Evolutionary conservation across 2,113 vertebrate genomes (phyloP), one percentile per base, ranked within the genome.

Genomic region (Brachypteracias leptosomus): DNA sequence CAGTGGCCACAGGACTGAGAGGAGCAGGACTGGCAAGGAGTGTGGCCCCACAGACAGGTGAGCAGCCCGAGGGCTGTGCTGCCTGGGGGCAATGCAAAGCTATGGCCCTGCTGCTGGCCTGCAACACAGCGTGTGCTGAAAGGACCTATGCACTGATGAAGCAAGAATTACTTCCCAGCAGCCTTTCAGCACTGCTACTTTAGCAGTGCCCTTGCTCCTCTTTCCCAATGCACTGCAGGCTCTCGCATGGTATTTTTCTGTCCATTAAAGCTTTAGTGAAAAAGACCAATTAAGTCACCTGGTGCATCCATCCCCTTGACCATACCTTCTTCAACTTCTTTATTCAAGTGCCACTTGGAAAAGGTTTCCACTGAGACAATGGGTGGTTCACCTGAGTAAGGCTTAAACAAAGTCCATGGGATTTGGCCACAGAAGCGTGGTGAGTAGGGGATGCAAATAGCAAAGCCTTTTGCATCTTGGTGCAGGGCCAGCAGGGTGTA

Each of bases 281-380:
- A 96, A 95, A 88, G 40, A 68, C 29, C 22, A 28, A 2, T 88
- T 70, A 94, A 80, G 66, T 86, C 73, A 94, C 61, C 68, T 44
- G 11, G 62, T 72, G 46, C 44, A 31, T 51, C 77, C 18, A 4
- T 78, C 51, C 55, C 40, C 24, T 72, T 68, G 63, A 57, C 74
- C 68, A 49, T 13, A 46, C 21, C 14, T 91, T 85, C 51, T 80
- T 86, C 76, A 79, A 38, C 10, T 88, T 85, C 70, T 35, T 92
- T 62, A 33, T 31, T 72, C 55, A 59, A 73, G 51, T 6, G 0
- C 61, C 74, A 47, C 47, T 80, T 42, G 19, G 38, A 61, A 72
- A 73, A 85, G 22, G 7, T 51, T 93, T 89, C 62, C 70, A 67
- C 16, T 88, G 66, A 75, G 89, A 94, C 79, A 77, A 47, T 36